These are phyloP conservation scores for Chloroclysta siterata DNA, from an alignment of 2,888 invertebrate genomes.

Conservation along the genomic window DNA sequence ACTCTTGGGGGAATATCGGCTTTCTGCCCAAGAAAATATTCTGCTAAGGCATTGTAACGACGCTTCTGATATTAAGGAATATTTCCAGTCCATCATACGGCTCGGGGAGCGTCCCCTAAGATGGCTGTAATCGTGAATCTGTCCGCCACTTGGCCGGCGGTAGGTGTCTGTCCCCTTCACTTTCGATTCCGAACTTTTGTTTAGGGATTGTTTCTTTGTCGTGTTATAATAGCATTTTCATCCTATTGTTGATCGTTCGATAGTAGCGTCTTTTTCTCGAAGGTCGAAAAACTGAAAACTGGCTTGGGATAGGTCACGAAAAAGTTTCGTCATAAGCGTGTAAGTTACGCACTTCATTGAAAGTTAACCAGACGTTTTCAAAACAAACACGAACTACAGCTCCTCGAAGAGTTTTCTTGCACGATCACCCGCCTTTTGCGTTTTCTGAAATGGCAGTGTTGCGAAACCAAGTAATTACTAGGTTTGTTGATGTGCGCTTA, in stretches of 20 bases:
- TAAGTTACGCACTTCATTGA: conserved; percentile 2
- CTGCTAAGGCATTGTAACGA: conserved; percentile 81
- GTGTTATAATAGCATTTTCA: conserved; percentile 45
- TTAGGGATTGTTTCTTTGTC: conserved; percentile 49
- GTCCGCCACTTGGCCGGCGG: conserved; percentile 66
- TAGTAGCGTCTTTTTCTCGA: conserved; percentile 23
- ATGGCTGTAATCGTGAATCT: conserved; percentile 73
- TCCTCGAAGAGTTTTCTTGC: neutral
- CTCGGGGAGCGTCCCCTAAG: conserved; percentile 71
- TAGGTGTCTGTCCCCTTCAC: conserved; percentile 56
- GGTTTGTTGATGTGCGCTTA: too few relatives aligned
- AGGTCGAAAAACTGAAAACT: conserved; percentile 29
- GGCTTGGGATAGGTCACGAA: conserved; percentile 53
- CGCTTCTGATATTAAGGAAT: conserved; percentile 80
- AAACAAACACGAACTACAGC: neutral
- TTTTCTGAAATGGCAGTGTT: neutral
- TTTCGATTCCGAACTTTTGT: conserved; percentile 55
- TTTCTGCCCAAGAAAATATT: conserved; percentile 84
- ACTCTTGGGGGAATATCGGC: conserved; percentile 86
- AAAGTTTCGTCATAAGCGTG: conserved; percentile 34
- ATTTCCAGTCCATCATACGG: conserved; percentile 80
- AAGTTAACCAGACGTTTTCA: conserved; percentile 1
- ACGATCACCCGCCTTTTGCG: neutral
- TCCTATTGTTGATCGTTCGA: conserved; percentile 36
- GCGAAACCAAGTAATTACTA: neutral